A percentile compares a stretch with the other conserved stretches of the same genome.
Conservation (phyloP, 1,140 invertebrate genomes). For the Phymastichus coffea region DNA sequence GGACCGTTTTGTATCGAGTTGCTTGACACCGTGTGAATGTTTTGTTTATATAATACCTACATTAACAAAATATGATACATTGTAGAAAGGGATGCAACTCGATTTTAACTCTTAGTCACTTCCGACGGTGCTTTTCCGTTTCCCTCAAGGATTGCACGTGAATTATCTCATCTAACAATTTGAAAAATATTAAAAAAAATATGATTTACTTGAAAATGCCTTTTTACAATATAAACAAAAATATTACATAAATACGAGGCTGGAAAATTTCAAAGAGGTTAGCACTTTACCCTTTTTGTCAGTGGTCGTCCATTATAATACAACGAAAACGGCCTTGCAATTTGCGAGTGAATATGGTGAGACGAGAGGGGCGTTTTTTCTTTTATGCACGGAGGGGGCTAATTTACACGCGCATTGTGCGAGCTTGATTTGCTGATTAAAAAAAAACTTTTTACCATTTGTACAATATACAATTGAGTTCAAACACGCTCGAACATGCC, state of each 20-base stretch:
- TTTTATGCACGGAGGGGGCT: slow-evolving; percentile 26
- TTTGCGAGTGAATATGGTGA: slow-evolving; percentile 29
- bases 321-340: slow-evolving; percentile 30
- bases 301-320: slow-evolving; percentile 26
- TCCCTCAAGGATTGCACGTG: slow-evolving; percentile 10
- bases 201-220: not conserved
- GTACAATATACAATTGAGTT: slow-evolving; percentile 55
- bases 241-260: no score
- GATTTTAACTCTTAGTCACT: slow-evolving; percentile 31
- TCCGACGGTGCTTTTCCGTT: slow-evolving; percentile 20
- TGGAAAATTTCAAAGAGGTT: slow-evolving; percentile 14
- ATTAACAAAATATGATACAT: slow-evolving; percentile 52
- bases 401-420: slow-evolving; percentile 42
- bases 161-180: slow-evolving; percentile 6
- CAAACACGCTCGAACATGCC: slow-evolving; percentile 46
- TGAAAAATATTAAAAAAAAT: not conserved
- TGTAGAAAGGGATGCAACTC: slow-evolving; percentile 44
- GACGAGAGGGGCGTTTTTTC: slow-evolving; percentile 26
- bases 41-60: slow-evolving; percentile 46
- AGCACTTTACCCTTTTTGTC: slow-evolving; percentile 2
- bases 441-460: slow-evolving; percentile 48
- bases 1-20: slow-evolving; percentile 37
- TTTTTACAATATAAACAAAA: no score
- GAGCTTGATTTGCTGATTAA: slow-evolving; percentile 38
- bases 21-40: slow-evolving; percentile 35